These are phyloP conservation scores for Camponotus floridanus DNA, from an alignment of 1,140 invertebrate species.

Conservation along the genomic window DNA sequence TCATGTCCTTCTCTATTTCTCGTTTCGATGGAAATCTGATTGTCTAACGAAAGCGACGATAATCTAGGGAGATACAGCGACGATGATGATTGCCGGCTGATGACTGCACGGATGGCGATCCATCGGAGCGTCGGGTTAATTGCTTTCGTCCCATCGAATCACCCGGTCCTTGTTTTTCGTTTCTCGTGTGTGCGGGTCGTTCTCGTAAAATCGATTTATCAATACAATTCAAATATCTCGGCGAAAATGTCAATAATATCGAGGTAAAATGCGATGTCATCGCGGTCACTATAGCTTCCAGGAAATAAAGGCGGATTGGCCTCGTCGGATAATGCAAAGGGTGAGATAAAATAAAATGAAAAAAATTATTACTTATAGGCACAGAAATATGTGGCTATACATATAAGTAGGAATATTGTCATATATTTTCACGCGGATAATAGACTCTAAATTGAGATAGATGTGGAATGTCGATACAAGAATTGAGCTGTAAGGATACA, in stretches of 20 bases:
- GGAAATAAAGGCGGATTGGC: conserved; percentile 30
- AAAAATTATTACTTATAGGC: background rate
- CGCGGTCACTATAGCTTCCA: background rate
- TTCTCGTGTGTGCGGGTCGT: background rate
- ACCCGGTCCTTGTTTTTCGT: conserved; percentile 42
- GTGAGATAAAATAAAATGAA: background rate
- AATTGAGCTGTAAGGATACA: background rate
- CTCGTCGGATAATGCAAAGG: background rate
- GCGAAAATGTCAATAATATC: conserved; percentile 50
- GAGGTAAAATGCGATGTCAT: conserved; percentile 6
- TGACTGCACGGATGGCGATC: conserved; percentile 19
- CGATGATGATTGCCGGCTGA: conserved; percentile 43
- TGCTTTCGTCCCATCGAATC: conserved; percentile 46
- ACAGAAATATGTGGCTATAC: no score
- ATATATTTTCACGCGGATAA: background rate
- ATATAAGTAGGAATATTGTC: background rate
- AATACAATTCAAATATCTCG: conserved; percentile 34
- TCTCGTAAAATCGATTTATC: conserved; percentile 47
- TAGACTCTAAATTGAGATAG: background rate
- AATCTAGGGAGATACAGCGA: background rate
- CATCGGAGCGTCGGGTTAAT: conserved; percentile 32
- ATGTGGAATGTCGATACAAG: background rate
- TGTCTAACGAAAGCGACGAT: conserved; percentile 38
- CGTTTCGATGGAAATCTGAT: background rate
- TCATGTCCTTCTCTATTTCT: background rate